Evolutionary conservation across 2,797 vertebrate species (phyloP), one percentile per base, ranked within the genome.

Genomic region (Anas bernieri): DNA sequence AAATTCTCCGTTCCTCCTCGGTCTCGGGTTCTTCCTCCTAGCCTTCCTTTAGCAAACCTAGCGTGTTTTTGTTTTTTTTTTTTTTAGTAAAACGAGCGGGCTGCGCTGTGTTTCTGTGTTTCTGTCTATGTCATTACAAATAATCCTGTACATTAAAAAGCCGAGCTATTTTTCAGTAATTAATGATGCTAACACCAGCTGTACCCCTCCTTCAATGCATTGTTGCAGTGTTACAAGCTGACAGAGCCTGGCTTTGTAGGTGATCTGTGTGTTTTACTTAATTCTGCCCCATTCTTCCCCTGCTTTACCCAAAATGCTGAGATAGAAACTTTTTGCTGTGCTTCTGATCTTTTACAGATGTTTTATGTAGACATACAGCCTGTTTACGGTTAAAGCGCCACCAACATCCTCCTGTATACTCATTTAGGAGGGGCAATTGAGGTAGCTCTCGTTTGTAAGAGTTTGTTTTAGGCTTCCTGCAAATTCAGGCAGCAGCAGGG

Each of bases 401-500:
- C 18, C 33, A 31, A 1, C 0, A 0, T 20, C 80, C 79, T 48
- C 30, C 22, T 70, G 82, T 54, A 33, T 63, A 41, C n/a, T 76
- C 28, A 39, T 63, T 76, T 46, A 61, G 28, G 17, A 64, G 21
- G 30, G 26, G 67, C 31, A 30, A 52, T 50, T 14, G 23, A n/a
- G 45, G 11, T 9, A 28, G 21, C 46, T 85, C 22, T 48, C 78
- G 7, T 17, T 92, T 56, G 1, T 0, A 54, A 25, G 37, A 82
- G 30, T 76, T 87, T 70, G 21, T 50, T 81, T 77, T 46, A 77
- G 68, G 48, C 41, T 93, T 92, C 17, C n/a, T 86, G n/a, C 54
- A 75, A 77, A 72, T 86, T 89, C 41, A 48, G 45, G 48, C 48
- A 88, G 52, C 76, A 87, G 64, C 37, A 54, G 77, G 66, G 52